Conservation (phyloP, 2,888 invertebrate species). For the Agrotis clavis region DNA sequence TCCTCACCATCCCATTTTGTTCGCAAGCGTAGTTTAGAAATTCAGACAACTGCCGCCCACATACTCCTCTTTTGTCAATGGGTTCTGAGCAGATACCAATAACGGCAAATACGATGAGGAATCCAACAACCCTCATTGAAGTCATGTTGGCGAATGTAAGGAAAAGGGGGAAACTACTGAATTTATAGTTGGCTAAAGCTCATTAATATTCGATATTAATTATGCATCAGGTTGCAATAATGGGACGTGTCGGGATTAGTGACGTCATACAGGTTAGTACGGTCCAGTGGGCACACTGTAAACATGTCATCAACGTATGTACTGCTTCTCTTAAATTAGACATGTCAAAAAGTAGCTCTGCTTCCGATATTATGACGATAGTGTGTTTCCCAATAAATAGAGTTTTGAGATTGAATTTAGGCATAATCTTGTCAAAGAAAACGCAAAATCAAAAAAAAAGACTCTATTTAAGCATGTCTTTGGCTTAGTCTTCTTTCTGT, state of each 20-base stretch:
- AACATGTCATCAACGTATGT: slow-evolving; percentile 2
- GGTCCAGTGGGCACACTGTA: slow-evolving; percentile 11
- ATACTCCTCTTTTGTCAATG: slow-evolving; percentile 33
- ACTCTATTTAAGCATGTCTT: too few relatives aligned
- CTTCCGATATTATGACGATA: too few relatives aligned
- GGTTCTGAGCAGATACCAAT: neutral
- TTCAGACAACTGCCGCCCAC: slow-evolving; percentile 64
- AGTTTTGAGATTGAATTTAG: too few relatives aligned
- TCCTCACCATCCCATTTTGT: neutral
- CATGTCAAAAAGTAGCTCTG: neutral
- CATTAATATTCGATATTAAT: slow-evolving; percentile 60
- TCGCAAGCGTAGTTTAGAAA: slow-evolving; percentile 46
- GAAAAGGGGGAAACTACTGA: neutral
- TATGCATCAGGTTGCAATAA: slow-evolving; percentile 51
- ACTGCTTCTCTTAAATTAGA: neutral
- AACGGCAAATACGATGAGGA: slow-evolving; percentile 22
- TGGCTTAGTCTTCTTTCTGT: too few relatives aligned
- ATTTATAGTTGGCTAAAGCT: slow-evolving; percentile 63
- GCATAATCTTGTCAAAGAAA: too few relatives aligned
- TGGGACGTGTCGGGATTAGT: slow-evolving; percentile 51
- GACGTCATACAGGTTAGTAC: slow-evolving; percentile 52
- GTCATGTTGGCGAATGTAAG: slow-evolving; percentile 33
- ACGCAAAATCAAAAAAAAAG: too few relatives aligned
- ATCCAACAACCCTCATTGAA: slow-evolving; percentile 47
- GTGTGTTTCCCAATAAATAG: too few relatives aligned